Evolutionary conservation across 2,888 invertebrate species (phyloP).

Genomic region (Salpingus planirostris): DNA sequence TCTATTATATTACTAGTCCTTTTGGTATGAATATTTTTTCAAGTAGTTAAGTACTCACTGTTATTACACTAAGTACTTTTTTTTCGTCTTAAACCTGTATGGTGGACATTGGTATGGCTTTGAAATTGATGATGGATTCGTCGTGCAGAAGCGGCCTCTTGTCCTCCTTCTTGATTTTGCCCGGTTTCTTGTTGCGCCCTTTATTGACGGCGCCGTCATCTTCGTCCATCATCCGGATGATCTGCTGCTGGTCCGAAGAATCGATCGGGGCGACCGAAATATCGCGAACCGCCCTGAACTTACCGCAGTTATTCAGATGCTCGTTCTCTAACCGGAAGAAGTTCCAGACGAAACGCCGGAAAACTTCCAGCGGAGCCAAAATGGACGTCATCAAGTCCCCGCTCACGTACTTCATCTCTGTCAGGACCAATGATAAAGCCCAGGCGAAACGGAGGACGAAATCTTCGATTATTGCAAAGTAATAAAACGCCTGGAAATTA

Average conservation of each 20-base stretch:
- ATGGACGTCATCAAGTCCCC: conserved; percentile 59
- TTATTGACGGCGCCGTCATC: conserved; percentile 57
- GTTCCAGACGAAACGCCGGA: conserved; percentile 73
- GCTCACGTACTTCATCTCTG: conserved; percentile 54
- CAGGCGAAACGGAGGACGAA: conserved; percentile 70
- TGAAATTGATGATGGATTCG: conserved; percentile 32
- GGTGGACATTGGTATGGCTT: conserved; percentile 29
- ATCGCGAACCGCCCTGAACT: conserved; percentile 79
- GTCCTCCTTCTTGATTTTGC: conserved; percentile 38
- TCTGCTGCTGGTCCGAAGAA: conserved; percentile 62
- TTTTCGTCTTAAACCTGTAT: conserved; percentile 24
- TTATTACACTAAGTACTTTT: too few relatives aligned
- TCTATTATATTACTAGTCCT: not conserved
- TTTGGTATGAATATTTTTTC: not conserved
- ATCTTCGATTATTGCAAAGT: conserved; percentile 75
- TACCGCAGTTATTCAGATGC: conserved; percentile 83
- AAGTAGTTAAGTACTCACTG: not conserved
- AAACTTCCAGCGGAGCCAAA: conserved; percentile 59
- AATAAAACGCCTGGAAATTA: conserved; percentile 59
- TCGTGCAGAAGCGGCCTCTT: conserved; percentile 42
- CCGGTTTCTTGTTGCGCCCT: conserved; percentile 29
- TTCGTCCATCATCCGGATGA: conserved; percentile 69
- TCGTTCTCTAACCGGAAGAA: conserved; percentile 85
- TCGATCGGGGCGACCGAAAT: conserved; percentile 72
- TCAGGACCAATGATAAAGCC: conserved; percentile 63